A percentile compares a stretch with the other conserved stretches of the same genome.
phyloP scores from a whole-genome alignment of 1,140 invertebrate species.

The Latrodectus geometricus region DNA sequence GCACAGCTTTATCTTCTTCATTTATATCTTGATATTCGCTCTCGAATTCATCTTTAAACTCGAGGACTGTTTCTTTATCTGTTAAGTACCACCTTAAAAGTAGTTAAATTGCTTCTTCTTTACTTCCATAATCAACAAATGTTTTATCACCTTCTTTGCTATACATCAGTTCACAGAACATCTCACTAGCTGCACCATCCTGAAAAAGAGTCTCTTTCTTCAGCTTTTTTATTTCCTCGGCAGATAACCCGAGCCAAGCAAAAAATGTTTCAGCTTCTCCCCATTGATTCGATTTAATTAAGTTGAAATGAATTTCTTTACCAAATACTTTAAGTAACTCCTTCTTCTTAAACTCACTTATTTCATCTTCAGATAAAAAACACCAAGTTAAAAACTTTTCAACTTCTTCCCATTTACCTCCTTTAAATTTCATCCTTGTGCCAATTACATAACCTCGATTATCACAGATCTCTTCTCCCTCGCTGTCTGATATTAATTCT shows the following conservation, averaged over 20 bases:
- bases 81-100: constrained; percentile 49
- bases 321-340: constrained; percentile 11
- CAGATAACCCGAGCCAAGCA: constrained; percentile 52
- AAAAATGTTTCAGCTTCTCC: constrained; percentile 14
- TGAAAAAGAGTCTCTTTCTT: constrained; percentile 35
- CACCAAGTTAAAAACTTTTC: constrained; percentile 56
- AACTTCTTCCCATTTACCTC: constrained; percentile 46
- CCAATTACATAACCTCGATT: not conserved
- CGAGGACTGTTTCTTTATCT: constrained; percentile 47
- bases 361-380: constrained; percentile 50
- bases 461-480: constrained; percentile 2
- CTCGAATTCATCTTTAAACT: constrained; percentile 36
- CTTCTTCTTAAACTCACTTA: constrained; percentile 50
- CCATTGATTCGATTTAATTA: constrained; percentile 34
- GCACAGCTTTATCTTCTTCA: not conserved
- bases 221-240: constrained; percentile 42
- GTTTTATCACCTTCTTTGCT: constrained; percentile 23
- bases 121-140: constrained; percentile 46
- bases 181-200: constrained; percentile 17
- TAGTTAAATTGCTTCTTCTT: constrained; percentile 50
- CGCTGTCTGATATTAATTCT: too few relatives aligned
- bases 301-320: constrained; percentile 46
- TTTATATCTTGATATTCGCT: not conserved
- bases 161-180: constrained; percentile 49
- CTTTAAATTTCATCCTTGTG: too few relatives aligned